Conservation (phyloP, 2,113 vertebrate genomes). For the Scomber japonicus region DNA sequence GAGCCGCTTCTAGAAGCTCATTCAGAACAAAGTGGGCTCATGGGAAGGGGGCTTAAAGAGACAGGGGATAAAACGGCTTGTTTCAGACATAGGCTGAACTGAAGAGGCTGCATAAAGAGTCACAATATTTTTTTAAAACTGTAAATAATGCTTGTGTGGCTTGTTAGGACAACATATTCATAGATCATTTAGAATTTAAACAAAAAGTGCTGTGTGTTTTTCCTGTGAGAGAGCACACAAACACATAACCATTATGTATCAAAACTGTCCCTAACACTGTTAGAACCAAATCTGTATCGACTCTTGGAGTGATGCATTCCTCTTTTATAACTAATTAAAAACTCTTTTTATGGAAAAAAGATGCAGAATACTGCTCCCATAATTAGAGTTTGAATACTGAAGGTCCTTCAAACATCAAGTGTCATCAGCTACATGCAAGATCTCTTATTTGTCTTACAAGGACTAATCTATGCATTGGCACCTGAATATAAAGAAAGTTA, state of each 20-base stretch:
- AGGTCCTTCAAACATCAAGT: conserved; percentile 38
- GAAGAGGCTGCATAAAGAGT: too few species aligned
- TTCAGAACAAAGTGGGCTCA: too few species aligned
- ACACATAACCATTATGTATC: not conserved
- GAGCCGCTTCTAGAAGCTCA: too few species aligned
- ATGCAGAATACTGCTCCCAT: not conserved
- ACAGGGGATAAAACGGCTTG: too few species aligned
- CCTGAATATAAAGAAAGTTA: conserved; percentile 32
- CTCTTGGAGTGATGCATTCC: not conserved
- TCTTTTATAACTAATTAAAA: conserved; percentile 21
- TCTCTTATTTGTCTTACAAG: conserved; percentile 31
- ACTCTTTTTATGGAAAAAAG: not conserved
- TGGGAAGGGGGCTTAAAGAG: too few species aligned
- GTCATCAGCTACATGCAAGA: conserved; percentile 14
- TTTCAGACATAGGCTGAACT: too few species aligned
- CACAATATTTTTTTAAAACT: too few species aligned
- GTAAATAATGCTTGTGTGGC: not conserved
- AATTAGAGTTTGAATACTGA: conserved; percentile 8
- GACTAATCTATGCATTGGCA: conserved; percentile 42
- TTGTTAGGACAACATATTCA: not conserved
- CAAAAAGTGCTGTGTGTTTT: not conserved
- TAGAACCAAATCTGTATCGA: not conserved
- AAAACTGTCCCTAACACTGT: not conserved
- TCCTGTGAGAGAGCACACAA: not conserved
- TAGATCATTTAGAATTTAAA: not conserved